Conservation (phyloP, 2,113 vertebrate species). For the Podocnemis expansa region DNA sequence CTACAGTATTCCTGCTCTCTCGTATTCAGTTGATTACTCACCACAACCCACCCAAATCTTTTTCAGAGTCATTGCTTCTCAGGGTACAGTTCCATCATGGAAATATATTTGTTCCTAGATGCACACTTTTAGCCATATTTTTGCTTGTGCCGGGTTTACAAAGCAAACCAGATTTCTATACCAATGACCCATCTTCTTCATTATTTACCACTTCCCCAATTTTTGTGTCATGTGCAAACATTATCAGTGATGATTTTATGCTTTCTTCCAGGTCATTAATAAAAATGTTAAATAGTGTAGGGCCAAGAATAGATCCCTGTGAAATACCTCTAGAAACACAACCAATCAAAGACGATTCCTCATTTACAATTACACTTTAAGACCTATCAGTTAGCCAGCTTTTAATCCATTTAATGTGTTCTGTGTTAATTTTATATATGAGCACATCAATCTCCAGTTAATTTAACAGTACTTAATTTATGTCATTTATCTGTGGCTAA, state of each 20-base stretch:
- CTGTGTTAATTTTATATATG: background rate
- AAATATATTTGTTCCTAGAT: no score
- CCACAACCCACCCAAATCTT: no score
- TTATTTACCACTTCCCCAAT: background rate
- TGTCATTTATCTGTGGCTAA: background rate
- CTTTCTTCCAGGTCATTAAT: background rate
- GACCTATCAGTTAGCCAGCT: background rate
- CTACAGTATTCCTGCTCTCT: no score
- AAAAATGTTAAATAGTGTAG: background rate
- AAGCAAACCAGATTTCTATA: no score
- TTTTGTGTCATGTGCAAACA: background rate
- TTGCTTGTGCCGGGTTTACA: no score
- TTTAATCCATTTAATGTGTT: background rate
- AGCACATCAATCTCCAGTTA: slow-evolving; percentile 8
- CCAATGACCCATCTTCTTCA: background rate
- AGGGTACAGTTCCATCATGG: no score
- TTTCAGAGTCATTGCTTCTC: no score
- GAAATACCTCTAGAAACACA: background rate
- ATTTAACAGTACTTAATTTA: slow-evolving; percentile 26
- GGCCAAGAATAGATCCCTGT: background rate
- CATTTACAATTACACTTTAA: background rate
- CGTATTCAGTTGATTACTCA: no score
- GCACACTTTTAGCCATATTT: no score
- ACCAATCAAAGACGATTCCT: no score
- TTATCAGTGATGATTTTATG: background rate